Evolutionary conservation across 2,113 vertebrate species (phyloP).

Genomic region (Myotis lucifugus): DNA sequence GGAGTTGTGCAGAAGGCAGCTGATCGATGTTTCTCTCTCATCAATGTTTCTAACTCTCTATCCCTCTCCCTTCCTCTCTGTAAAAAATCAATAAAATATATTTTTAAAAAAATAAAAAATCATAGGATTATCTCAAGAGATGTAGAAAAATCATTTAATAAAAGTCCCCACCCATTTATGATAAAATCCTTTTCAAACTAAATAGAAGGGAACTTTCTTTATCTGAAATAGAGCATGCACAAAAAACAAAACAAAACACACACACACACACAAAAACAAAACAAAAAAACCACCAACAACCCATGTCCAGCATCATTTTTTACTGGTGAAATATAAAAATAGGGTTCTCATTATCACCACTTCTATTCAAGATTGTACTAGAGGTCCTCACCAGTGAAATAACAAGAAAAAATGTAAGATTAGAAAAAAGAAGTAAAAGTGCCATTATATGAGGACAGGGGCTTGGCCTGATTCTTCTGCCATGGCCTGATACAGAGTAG

Average conservation of each 20-base stretch:
- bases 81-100: no score
- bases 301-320: background rate
- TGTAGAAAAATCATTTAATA: slow-evolving; percentile 5
- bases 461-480: background rate
- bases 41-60: no score
- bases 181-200: slow-evolving; percentile 10
- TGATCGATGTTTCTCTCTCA: no score
- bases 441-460: background rate
- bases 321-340: background rate
- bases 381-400: background rate
- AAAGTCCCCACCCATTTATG: background rate
- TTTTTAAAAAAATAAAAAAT: background rate
- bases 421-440: background rate
- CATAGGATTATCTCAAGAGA: background rate
- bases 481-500: background rate
- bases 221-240: background rate
- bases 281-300: no score
- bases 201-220: background rate
- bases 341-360: background rate
- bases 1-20: no score
- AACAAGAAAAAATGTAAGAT: background rate
- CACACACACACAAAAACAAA: no score
- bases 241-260: no score
- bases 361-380: background rate
- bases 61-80: no score